Conservation (phyloP, 2,888 invertebrate genomes). For the Julus scandinavius region DNA sequence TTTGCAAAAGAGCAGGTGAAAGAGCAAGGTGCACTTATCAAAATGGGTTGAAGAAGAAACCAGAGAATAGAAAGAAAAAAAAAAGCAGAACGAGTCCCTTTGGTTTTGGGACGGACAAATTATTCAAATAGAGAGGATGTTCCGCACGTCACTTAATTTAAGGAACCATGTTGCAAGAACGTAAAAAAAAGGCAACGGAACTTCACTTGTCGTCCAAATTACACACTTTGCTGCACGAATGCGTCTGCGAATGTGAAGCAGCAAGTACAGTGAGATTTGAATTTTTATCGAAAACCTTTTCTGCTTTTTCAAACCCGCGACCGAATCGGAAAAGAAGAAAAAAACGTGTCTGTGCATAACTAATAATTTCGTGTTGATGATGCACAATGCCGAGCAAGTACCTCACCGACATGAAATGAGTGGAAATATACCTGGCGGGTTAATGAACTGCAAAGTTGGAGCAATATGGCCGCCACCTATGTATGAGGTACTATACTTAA, state of each 20-base stretch:
- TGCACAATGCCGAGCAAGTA: constrained; percentile 44
- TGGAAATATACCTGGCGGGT: constrained; percentile 31
- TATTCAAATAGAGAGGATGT: constrained; percentile 47
- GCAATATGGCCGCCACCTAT: not conserved
- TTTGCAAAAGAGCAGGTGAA: constrained; percentile 48
- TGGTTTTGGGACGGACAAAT: constrained; percentile 26
- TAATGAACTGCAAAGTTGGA: constrained; percentile 14
- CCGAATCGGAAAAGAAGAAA: not conserved
- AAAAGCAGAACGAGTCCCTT: not conserved
- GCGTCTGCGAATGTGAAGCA: constrained; percentile 47
- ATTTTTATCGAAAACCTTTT: constrained; percentile 45
- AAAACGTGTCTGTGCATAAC: constrained; percentile 44
- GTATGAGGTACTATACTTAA: too few species aligned
- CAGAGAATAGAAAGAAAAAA: not conserved
- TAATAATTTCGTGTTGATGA: constrained; percentile 43
- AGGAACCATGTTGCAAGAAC: not conserved
- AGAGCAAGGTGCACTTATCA: constrained; percentile 47
- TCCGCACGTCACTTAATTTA: constrained; percentile 44
- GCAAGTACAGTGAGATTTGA: constrained; percentile 9
- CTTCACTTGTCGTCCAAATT: constrained; percentile 55
- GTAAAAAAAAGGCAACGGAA: constrained; percentile 51
- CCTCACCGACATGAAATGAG: constrained; percentile 16
- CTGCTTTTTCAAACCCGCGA: constrained; percentile 14
- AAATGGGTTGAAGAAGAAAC: constrained; percentile 41
- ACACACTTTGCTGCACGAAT: constrained; percentile 54